Conservation (phyloP, 2,113 vertebrate genomes). For the Otis tarda region DNA sequence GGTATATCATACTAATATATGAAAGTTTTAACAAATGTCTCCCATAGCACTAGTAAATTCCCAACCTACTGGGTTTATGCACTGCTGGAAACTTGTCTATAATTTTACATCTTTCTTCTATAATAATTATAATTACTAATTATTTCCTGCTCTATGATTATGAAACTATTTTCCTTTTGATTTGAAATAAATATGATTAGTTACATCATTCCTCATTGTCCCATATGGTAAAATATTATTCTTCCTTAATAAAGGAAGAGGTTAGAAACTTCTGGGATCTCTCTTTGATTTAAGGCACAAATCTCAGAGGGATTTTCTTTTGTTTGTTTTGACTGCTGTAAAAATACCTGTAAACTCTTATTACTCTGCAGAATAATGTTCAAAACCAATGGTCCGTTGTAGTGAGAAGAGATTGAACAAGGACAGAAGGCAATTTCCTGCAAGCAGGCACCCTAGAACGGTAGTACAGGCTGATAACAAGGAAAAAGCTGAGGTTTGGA, state of each 20-base stretch:
- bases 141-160: neutral
- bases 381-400: neutral
- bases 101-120: neutral
- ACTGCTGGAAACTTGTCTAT: neutral
- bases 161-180: neutral
- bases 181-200: neutral
- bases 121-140: constrained; percentile 10
- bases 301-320: neutral
- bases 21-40: neutral
- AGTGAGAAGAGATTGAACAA: neutral
- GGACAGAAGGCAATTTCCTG: neutral
- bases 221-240: neutral
- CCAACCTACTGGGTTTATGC: neutral
- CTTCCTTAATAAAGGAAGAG: neutral
- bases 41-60: neutral
- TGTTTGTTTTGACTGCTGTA: neutral
- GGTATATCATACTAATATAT: neutral
- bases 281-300: neutral
- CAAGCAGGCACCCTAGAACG: neutral
- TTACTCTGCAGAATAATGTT: neutral
- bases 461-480: neutral
- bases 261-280: neutral
- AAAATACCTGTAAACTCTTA: neutral
- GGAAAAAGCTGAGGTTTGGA: neutral
- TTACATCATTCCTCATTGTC: neutral